A percentile compares a stretch with the other conserved stretches of the same genome.
phyloP scores from a whole-genome alignment of 1,140 invertebrate species.

The Schmidtea mediterranea region DNA sequence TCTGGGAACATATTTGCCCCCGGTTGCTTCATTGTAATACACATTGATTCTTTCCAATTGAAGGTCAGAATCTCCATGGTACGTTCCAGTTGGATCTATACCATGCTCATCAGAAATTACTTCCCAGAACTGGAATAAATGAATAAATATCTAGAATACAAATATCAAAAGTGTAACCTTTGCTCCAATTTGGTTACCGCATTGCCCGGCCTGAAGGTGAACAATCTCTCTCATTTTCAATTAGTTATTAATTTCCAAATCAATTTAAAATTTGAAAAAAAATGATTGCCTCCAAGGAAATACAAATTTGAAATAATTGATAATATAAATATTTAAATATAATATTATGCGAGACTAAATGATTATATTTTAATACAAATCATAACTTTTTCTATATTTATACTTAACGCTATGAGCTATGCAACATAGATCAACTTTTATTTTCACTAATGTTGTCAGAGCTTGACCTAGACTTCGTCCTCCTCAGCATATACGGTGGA shows the following conservation, averaged over 20 bases:
- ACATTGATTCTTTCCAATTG: constrained; percentile 64
- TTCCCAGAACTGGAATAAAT: constrained; percentile 42
- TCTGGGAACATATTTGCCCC: constrained; percentile 54
- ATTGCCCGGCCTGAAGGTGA: constrained; percentile 45
- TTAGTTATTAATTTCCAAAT: neutral
- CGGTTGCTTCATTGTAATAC: constrained; percentile 58
- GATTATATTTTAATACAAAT: too few species aligned
- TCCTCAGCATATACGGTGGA: too few species aligned
- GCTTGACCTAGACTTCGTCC: too few species aligned
- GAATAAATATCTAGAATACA: neutral
- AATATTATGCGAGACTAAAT: too few species aligned
- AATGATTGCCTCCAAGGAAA: too few species aligned
- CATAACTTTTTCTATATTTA: too few species aligned
- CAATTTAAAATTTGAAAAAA: too few species aligned
- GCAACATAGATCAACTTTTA: too few species aligned
- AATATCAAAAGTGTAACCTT: constrained; percentile 30
- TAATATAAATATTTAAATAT: too few species aligned
- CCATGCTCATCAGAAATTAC: constrained; percentile 41
- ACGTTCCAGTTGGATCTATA: constrained; percentile 23
- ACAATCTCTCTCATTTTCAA: constrained; percentile 43
- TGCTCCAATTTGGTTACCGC: constrained; percentile 45
- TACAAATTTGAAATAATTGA: too few species aligned
- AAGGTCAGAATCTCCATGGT: constrained; percentile 35
- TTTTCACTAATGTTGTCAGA: too few species aligned
- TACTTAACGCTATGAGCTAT: too few species aligned